Conservation (phyloP, 2,888 invertebrate species). For the Heteropelma amictum region DNA sequence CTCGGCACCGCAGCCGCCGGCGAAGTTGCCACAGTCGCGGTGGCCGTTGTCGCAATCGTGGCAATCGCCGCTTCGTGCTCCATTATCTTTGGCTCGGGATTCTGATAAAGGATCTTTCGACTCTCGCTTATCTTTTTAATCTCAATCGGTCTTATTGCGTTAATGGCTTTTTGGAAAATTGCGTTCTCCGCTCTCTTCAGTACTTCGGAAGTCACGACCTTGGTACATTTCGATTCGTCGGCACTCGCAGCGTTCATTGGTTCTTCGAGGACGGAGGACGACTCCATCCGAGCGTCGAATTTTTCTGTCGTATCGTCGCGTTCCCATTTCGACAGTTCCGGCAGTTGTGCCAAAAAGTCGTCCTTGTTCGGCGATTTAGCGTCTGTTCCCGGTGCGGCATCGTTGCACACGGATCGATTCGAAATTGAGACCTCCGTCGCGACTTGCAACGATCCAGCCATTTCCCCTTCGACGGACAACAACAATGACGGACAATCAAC, state of each 20-base stretch:
- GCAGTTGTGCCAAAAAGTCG: slow-evolving; percentile 86
- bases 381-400: slow-evolving; percentile 43
- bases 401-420: slow-evolving; percentile 41
- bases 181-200: slow-evolving; percentile 95
- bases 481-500: slow-evolving; percentile 56
- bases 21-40: neutral
- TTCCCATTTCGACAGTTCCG: slow-evolving; percentile 94
- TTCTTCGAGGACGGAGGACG: slow-evolving; percentile 72
- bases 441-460: neutral
- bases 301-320: slow-evolving; percentile 80
- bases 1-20: neutral
- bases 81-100: slow-evolving; percentile 73
- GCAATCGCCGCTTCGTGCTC: slow-evolving; percentile 59
- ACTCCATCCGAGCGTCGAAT: slow-evolving; percentile 77
- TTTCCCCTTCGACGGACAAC: slow-evolving; percentile 62
- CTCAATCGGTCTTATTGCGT: slow-evolving; percentile 88
- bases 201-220: slow-evolving; percentile 90
- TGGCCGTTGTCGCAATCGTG: no score
- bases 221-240: slow-evolving; percentile 75
- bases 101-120: slow-evolving; percentile 83
- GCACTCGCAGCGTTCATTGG: slow-evolving; percentile 61
- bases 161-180: slow-evolving; percentile 92
- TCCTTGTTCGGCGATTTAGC: slow-evolving; percentile 74
- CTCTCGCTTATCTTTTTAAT: slow-evolving; percentile 86
- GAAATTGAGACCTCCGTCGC: neutral